phyloP scores from a whole-genome alignment of 2,797 vertebrate genomes.

The Gouania willdenowi region DNA sequence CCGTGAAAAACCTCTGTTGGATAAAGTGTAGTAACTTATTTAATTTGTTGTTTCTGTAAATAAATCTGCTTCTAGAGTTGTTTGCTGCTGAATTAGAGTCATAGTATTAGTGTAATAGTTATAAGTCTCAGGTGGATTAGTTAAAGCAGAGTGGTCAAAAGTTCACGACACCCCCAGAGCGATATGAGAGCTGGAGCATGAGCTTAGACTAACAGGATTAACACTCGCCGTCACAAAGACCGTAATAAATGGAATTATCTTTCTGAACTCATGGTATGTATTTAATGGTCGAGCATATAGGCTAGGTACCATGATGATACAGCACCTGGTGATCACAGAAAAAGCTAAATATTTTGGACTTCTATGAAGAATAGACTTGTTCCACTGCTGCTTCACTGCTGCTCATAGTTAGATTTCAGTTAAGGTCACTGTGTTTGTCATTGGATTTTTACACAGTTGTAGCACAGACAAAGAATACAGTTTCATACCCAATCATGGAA shows the following conservation, averaged over 20 bases:
- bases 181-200: slow-evolving; percentile 4
- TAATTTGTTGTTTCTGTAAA: too few relatives aligned
- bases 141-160: slow-evolving; percentile 10
- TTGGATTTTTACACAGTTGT: slow-evolving; percentile 2
- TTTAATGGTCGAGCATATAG: background rate
- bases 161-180: slow-evolving; percentile 8
- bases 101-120: too few relatives aligned
- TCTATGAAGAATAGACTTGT: slow-evolving; percentile 12
- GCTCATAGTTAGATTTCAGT: slow-evolving; percentile 13
- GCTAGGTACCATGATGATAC: background rate
- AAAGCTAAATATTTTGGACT: background rate
- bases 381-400: background rate
- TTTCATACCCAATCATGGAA: background rate
- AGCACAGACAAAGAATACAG: background rate
- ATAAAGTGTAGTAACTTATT: too few relatives aligned
- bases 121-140: background rate
- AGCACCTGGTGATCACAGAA: background rate
- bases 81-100: too few relatives aligned
- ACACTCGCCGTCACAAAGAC: slow-evolving; percentile 3
- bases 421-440: slow-evolving; percentile 14
- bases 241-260: slow-evolving; percentile 11
- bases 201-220: slow-evolving; percentile 14
- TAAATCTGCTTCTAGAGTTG: too few relatives aligned
- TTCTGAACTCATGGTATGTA: slow-evolving; percentile 5
- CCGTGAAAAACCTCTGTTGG: too few relatives aligned